Evolutionary conservation across 2,797 vertebrate genomes (phyloP).

Genomic region (Heteromormyrus szaboi): DNA sequence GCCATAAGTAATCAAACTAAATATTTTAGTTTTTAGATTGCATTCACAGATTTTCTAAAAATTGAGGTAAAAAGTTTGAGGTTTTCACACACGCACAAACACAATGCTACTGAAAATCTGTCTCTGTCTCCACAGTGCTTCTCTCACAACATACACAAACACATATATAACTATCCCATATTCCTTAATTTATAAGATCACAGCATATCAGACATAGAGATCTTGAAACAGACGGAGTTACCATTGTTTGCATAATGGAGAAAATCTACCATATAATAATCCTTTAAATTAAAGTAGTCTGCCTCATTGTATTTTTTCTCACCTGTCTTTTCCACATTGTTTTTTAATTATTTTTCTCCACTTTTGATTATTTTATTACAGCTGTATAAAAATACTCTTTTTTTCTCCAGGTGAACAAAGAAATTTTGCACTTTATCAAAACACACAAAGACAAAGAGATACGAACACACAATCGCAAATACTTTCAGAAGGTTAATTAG

Average conservation of each 20-base stretch:
- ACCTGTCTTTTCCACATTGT: background rate
- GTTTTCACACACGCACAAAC: background rate
- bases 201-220: background rate
- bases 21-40: background rate
- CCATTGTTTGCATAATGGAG: background rate
- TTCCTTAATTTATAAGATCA: background rate
- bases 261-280: background rate
- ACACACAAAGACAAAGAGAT: background rate
- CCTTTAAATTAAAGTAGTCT: background rate
- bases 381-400: background rate
- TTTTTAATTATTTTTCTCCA: background rate
- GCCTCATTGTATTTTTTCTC: background rate
- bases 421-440: conserved; percentile 2
- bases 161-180: background rate
- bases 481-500: conserved; percentile 15
- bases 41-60: background rate
- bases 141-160: background rate
- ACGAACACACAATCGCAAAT: background rate
- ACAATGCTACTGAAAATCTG: background rate
- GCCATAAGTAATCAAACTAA: background rate
- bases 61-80: background rate
- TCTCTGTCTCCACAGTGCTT: background rate
- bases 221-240: background rate
- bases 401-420: background rate
- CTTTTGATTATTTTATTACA: background rate